phyloP scores from a whole-genome alignment of 2,888 invertebrate genomes.

The Nebria brevicollis region DNA sequence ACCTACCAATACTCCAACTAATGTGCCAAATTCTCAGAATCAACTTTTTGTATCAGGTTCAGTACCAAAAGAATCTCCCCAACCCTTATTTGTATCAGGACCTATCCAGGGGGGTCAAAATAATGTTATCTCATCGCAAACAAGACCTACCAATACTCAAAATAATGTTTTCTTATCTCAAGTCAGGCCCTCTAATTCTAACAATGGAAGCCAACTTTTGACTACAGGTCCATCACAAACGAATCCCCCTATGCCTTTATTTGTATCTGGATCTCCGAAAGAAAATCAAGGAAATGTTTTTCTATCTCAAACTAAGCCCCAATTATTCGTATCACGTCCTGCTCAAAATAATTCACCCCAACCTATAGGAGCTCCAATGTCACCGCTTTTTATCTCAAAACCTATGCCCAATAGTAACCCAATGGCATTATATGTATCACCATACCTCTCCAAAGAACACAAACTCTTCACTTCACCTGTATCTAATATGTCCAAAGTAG shows the following conservation, averaged over 20 bases:
- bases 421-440: background rate
- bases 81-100: background rate
- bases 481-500: background rate
- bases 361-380: conserved; percentile 5
- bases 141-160: conserved; percentile 3
- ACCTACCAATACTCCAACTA: conserved; percentile 8
- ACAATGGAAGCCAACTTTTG: background rate
- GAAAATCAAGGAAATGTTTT: background rate
- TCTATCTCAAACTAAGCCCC: background rate
- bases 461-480: background rate
- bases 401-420: background rate
- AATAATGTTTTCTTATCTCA: background rate
- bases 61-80: background rate
- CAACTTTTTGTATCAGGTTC: background rate
- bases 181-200: background rate
- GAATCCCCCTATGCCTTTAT: background rate
- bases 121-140: background rate
- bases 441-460: background rate
- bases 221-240: background rate
- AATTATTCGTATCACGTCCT: background rate
- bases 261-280: background rate
- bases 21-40: background rate
- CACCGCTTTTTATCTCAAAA: conserved; percentile 13
- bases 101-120: background rate
- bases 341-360: background rate